Evolutionary conservation across 2,888 invertebrate genomes (phyloP).

Genomic region (Eupithecia inturbata): DNA sequence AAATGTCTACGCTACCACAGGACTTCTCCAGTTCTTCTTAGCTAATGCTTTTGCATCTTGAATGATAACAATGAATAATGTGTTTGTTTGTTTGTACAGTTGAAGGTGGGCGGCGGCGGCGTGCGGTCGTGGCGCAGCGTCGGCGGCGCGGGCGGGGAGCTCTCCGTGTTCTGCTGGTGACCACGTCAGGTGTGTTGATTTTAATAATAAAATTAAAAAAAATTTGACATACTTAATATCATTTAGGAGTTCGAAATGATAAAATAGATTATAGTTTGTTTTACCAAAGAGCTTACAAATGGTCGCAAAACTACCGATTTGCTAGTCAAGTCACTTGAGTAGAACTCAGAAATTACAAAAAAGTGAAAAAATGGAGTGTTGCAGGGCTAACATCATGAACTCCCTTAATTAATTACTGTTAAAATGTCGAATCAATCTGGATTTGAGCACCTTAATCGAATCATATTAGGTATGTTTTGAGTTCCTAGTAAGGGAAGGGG

Average conservation of each 20-base stretch:
- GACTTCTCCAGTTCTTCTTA: not conserved
- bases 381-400: too few relatives aligned
- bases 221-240: too few relatives aligned
- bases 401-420: too few relatives aligned
- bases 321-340: not conserved
- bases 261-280: too few relatives aligned
- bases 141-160: slow-evolving; percentile 87
- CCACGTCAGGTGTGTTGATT: slow-evolving; percentile 16
- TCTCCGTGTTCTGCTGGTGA: slow-evolving; percentile 93
- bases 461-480: too few relatives aligned
- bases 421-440: too few relatives aligned
- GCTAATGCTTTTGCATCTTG: not conserved
- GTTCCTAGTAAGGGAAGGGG: too few relatives aligned
- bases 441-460: too few relatives aligned
- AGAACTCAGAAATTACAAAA: not conserved
- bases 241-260: too few relatives aligned
- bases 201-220: too few relatives aligned
- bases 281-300: not conserved
- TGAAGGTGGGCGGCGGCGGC: slow-evolving; percentile 89
- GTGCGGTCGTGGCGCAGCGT: slow-evolving; percentile 90
- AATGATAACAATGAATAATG: not conserved
- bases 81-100: slow-evolving; percentile 73
- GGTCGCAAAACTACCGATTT: not conserved
- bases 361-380: too few relatives aligned
- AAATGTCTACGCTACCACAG: too few relatives aligned